A percentile compares a stretch with the other conserved stretches of the same genome.
phyloP scores from a whole-genome alignment of 2,888 invertebrate species.

The Trichogramma dendrolimi region DNA sequence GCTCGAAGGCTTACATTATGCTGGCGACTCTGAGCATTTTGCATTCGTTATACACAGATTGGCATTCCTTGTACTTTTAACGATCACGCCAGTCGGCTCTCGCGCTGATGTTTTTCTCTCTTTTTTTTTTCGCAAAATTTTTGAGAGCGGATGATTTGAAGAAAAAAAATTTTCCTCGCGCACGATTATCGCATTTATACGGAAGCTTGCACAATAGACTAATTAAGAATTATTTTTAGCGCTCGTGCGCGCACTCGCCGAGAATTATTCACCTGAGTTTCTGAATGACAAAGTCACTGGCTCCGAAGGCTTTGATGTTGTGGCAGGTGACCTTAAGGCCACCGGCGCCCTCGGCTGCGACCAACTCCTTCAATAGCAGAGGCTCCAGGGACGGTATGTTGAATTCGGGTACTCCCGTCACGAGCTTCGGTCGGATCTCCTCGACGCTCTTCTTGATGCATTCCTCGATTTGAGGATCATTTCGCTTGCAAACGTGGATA shows the following conservation, averaged over 20 bases:
- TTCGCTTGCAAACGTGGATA: constrained; percentile 56
- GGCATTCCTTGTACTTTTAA: neutral
- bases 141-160: neutral
- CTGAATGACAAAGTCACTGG: constrained; percentile 61
- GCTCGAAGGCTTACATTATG: no score
- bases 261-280: constrained; percentile 55
- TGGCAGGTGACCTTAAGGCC: constrained; percentile 58
- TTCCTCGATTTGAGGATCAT: constrained; percentile 58
- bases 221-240: no score
- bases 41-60: no score
- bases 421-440: constrained; percentile 59
- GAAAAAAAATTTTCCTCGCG: neutral
- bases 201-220: no score
- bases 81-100: neutral
- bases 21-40: no score
- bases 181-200: neutral
- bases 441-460: constrained; percentile 60
- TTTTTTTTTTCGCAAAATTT: neutral
- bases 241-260: neutral
- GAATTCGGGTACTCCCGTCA: constrained; percentile 62
- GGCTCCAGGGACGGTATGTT: constrained; percentile 67
- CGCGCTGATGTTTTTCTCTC: neutral
- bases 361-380: constrained; percentile 60
- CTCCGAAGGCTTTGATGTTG: constrained; percentile 62
- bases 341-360: constrained; percentile 57